Percentiles rank a stretch among this genome's conserved stretches.
phyloP scores from a whole-genome alignment of 2,888 invertebrate species.

The Caenorhabditis sp. region DNA sequence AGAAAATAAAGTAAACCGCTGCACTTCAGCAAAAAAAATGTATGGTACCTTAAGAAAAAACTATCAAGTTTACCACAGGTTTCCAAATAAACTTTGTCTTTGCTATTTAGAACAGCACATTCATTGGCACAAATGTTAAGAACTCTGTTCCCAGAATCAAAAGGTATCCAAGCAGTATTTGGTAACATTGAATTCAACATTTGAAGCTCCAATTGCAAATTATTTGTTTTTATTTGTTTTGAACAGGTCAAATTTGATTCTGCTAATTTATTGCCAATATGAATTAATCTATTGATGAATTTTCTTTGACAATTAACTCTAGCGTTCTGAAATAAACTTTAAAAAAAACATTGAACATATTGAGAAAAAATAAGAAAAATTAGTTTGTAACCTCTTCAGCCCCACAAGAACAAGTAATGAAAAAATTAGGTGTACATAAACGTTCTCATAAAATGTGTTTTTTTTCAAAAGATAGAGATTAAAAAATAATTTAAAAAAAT shows the following conservation, averaged over 20 bases:
- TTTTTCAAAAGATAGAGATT: too few species aligned
- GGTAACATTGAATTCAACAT: conserved; percentile 96
- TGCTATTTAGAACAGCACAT: conserved; percentile 98
- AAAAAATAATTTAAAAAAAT: too few species aligned
- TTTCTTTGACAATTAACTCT: conserved; percentile 87
- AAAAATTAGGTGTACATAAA: too few species aligned
- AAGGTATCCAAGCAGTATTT: conserved; percentile 97
- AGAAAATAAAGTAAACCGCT: too few species aligned
- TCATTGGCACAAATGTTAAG: conserved; percentile 97
- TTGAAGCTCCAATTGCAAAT: conserved; percentile 88
- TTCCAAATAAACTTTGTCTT: conserved; percentile 96
- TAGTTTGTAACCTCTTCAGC: too few species aligned
- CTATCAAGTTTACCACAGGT: too few species aligned
- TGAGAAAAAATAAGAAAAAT: too few species aligned
- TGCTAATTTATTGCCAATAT: conserved; percentile 86
- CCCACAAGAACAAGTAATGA: too few species aligned
- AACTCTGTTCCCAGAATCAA: conserved; percentile 92
- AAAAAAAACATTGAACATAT: too few species aligned
- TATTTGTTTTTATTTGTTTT: conserved; percentile 90
- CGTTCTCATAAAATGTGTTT: too few species aligned
- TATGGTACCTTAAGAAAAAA: conserved; percentile 95
- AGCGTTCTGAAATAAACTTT: conserved; percentile 1
- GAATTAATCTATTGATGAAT: conserved; percentile 90
- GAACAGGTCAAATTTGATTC: conserved; percentile 89
- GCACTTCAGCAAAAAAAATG: conserved; percentile 96